These are phyloP conservation scores for Philopotamus ludificatus DNA, from an alignment of 1,140 invertebrate species.

Conservation along the genomic window DNA sequence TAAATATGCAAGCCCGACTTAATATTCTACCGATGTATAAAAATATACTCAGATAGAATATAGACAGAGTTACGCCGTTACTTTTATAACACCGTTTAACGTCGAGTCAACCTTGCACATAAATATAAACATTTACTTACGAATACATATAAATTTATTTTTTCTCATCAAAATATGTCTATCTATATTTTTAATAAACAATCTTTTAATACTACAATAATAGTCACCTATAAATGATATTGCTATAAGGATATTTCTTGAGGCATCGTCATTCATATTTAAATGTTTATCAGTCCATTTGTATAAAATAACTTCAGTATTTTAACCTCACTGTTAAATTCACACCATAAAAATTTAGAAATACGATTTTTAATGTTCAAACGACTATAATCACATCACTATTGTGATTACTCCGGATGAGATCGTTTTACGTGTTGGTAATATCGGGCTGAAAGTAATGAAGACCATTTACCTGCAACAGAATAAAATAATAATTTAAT, in stretches of 20 bases:
- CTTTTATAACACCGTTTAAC: too few relatives aligned
- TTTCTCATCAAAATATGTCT: background rate
- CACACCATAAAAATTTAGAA: background rate
- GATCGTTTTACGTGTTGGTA: conserved; percentile 49
- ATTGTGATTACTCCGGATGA: background rate
- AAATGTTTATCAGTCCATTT: background rate
- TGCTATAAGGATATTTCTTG: conserved; percentile 40
- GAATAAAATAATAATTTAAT: too few relatives aligned
- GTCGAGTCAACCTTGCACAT: too few relatives aligned
- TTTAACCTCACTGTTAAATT: background rate
- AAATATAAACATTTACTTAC: too few relatives aligned
- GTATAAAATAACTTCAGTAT: background rate
- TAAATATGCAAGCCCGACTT: too few relatives aligned
- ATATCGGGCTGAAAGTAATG: conserved; percentile 69
- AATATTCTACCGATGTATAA: too few relatives aligned
- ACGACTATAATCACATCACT: background rate
- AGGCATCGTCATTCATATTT: conserved; percentile 37
- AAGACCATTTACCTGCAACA: conserved; percentile 71
- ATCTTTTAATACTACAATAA: background rate
- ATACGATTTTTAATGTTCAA: background rate
- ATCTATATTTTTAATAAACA: background rate
- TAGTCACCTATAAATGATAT: conserved; percentile 42
- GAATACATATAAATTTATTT: background rate
- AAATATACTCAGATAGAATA: too few relatives aligned
- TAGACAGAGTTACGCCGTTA: too few relatives aligned